Evolutionary conservation across 2,797 vertebrate species (phyloP).

Genomic region (Limnodromus scolopaceus): DNA sequence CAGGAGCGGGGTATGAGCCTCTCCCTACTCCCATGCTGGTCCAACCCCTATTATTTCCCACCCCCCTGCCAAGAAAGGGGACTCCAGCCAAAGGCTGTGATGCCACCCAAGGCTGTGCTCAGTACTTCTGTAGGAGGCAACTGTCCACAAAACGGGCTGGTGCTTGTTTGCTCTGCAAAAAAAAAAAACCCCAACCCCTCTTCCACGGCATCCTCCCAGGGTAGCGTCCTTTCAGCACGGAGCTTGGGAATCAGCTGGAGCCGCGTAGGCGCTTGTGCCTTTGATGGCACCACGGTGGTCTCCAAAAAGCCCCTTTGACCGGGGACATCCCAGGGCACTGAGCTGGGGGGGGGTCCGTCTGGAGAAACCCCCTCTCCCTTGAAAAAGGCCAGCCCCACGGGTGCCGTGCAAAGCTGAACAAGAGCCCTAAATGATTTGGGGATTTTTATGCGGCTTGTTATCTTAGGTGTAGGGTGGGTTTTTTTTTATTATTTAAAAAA

Average conservation of each 20-base stretch:
- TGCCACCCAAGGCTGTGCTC: rapidly evolving
- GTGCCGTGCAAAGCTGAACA: neutral
- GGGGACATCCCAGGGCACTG: neutral
- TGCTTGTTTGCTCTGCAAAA: neutral
- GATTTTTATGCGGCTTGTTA: constrained; percentile 63
- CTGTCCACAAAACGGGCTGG: neutral
- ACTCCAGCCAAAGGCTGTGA: neutral
- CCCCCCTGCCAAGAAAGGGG: no score
- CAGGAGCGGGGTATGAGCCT: rapidly evolving
- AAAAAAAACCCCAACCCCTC: neutral
- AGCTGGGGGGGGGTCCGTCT: rapidly evolving
- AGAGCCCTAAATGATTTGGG: neutral
- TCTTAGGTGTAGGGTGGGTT: neutral
- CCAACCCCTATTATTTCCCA: neutral
- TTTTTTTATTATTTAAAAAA: no score
- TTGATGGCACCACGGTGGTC: neutral
- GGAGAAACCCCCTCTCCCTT: neutral
- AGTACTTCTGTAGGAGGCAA: neutral
- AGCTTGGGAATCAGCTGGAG: neutral
- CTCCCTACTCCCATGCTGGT: neutral
- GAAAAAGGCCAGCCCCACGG: neutral
- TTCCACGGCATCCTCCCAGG: neutral
- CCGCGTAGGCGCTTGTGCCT: rapidly evolving
- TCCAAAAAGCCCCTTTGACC: rapidly evolving
- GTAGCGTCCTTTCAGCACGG: neutral